A percentile compares a stretch with the other conserved stretches of the same genome.
These are phyloP conservation scores for Antheraea mylitta DNA, from an alignment of 1,140 invertebrate genomes.

Conservation along the genomic window DNA sequence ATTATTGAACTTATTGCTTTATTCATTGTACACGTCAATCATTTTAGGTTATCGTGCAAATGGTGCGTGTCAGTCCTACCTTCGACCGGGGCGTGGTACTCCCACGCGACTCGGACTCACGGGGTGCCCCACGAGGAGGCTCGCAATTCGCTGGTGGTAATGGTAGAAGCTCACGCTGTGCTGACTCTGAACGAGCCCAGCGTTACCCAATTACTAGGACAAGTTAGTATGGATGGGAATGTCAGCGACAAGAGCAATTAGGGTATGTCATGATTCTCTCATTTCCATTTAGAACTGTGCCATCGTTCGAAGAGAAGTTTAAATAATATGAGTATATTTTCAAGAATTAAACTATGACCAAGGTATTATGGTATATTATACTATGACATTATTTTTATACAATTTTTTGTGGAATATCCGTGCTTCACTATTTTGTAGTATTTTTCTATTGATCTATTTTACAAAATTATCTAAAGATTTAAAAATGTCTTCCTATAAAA, in stretches of 20 bases:
- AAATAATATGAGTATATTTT: neutral
- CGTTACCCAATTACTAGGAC: conserved; percentile 60
- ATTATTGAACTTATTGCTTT: too few relatives aligned
- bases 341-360: too few relatives aligned
- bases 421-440: too few relatives aligned
- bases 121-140: conserved; percentile 80
- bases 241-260: conserved; percentile 39
- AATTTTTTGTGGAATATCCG: too few relatives aligned
- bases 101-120: conserved; percentile 80
- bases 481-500: too few relatives aligned
- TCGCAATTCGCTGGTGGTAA: conserved; percentile 80
- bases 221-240: conserved; percentile 50
- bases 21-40: neutral
- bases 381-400: too few relatives aligned
- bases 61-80: conserved; percentile 79
- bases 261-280: neutral
- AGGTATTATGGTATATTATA: too few relatives aligned
- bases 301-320: neutral
- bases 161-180: conserved; percentile 83
- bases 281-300: neutral
- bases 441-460: too few relatives aligned
- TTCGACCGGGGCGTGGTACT: conserved; percentile 81
- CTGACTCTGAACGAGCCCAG: conserved; percentile 74
- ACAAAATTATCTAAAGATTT: too few relatives aligned
- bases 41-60: conserved; percentile 79